Percentiles rank a stretch among this genome's conserved stretches.
These are phyloP conservation scores for Dicyrtomina minuta DNA, from an alignment of 2,888 invertebrate species.

Conservation along the genomic window DNA sequence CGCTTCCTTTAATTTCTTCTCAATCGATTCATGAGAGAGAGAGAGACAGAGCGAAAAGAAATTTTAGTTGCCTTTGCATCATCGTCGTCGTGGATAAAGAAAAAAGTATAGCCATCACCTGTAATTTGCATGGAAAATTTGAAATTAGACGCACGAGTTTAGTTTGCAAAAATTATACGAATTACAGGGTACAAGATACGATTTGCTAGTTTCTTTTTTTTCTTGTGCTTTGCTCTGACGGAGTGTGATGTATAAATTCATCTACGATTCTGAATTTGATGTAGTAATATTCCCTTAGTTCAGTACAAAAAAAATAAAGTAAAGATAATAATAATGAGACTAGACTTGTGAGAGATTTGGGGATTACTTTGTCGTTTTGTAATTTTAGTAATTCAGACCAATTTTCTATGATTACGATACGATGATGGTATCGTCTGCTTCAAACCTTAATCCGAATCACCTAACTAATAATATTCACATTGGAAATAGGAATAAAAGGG, in stretches of 20 bases:
- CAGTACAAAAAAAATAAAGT: neutral
- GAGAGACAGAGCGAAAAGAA: neutral
- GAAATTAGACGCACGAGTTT: conserved; percentile 25
- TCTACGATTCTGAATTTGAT: neutral
- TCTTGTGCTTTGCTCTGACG: neutral
- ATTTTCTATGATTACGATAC: neutral
- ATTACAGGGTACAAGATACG: neutral
- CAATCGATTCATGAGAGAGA: neutral
- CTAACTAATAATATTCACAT: too few species aligned
- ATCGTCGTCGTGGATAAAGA: neutral
- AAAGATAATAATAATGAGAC: too few species aligned
- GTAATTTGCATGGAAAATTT: conserved; percentile 17
- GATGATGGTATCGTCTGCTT: neutral
- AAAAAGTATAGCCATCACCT: conserved; percentile 6
- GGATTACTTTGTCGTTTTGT: neutral
- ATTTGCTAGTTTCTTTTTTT: neutral
- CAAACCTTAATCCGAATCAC: too few species aligned
- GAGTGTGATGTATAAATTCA: neutral
- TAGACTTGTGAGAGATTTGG: conserved; percentile 1
- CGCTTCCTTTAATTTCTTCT: neutral
- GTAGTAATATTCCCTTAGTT: neutral
- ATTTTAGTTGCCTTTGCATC: neutral
- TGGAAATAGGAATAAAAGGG: too few species aligned
- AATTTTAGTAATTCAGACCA: conserved; percentile 1
- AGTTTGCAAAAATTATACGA: conserved; percentile 6